phyloP scores from a whole-genome alignment of 2,113 vertebrate genomes.

The Lepus timidus region DNA sequence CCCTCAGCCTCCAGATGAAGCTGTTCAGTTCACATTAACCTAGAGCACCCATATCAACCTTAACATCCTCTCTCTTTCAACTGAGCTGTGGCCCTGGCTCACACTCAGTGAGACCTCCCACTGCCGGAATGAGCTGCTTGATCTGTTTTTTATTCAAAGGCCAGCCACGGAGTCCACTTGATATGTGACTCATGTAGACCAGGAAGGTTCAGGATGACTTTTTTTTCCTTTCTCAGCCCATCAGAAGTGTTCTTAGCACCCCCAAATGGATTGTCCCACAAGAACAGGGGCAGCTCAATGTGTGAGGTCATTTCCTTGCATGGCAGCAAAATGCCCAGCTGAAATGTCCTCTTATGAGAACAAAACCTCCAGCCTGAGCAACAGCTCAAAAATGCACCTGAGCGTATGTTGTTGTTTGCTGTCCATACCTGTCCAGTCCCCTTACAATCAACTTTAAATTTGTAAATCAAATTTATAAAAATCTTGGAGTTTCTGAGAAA shows the following conservation, averaged over 20 bases:
- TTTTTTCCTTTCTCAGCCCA: neutral
- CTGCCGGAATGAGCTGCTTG: neutral
- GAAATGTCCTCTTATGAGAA: neutral
- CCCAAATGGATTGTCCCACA: neutral
- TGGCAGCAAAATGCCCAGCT: neutral
- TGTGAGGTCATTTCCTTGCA: neutral
- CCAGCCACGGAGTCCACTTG: neutral
- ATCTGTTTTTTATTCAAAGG: neutral
- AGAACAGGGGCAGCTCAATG: neutral
- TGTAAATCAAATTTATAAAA: neutral
- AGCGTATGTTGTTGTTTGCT: neutral
- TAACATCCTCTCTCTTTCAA: neutral
- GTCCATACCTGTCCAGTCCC: neutral
- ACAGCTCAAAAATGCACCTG: neutral
- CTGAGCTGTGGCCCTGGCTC: neutral
- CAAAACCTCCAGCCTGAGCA: neutral
- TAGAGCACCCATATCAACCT: neutral
- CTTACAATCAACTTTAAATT: no score
- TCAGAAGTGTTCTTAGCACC: neutral
- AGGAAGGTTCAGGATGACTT: neutral
- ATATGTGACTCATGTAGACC: neutral
- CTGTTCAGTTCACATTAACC: neutral
- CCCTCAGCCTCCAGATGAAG: neutral
- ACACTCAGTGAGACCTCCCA: neutral
- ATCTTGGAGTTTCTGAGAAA: conserved; percentile 21